Conservation (phyloP, 2,888 invertebrate species). For the Neocrepidodera transversa region DNA sequence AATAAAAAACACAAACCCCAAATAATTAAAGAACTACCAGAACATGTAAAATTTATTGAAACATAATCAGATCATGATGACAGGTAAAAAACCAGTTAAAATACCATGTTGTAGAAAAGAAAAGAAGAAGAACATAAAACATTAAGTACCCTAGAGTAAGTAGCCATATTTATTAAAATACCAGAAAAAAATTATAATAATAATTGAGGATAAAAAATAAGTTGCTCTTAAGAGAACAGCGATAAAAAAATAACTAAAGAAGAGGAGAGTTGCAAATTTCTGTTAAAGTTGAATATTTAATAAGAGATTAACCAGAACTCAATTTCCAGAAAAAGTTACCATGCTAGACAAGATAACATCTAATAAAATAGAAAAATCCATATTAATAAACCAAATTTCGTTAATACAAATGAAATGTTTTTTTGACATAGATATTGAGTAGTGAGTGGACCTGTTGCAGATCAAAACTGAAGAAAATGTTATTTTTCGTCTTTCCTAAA, state of each 20-base stretch:
- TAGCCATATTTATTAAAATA: constrained; percentile 47
- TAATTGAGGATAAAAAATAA: constrained; percentile 45
- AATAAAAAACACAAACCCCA: constrained; percentile 49
- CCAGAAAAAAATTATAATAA: constrained; percentile 49
- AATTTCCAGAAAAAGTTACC: constrained; percentile 35
- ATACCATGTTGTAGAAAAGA: constrained; percentile 59
- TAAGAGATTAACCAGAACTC: constrained; percentile 52
- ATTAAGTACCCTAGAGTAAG: constrained; percentile 44
- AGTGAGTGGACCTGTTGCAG: too few species aligned
- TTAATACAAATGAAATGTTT: too few species aligned
- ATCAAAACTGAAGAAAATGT: too few species aligned
- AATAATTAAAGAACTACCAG: constrained; percentile 39
- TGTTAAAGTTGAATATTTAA: constrained; percentile 40
- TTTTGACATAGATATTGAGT: too few species aligned
- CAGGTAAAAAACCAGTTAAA: constrained; percentile 50
- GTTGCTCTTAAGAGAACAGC: constrained; percentile 52
- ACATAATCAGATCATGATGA: constrained; percentile 36
- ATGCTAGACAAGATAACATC: constrained; percentile 34
- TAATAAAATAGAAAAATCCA: constrained; percentile 39
- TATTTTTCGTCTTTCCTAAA: too few species aligned
- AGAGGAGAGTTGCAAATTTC: constrained; percentile 49
- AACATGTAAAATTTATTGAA: constrained; percentile 33
- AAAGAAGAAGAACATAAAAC: constrained; percentile 51
- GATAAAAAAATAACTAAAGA: constrained; percentile 54
- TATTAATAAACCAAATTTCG: too few species aligned